phyloP scores from a whole-genome alignment of 2,888 invertebrate genomes.

The Lithodes maja region DNA sequence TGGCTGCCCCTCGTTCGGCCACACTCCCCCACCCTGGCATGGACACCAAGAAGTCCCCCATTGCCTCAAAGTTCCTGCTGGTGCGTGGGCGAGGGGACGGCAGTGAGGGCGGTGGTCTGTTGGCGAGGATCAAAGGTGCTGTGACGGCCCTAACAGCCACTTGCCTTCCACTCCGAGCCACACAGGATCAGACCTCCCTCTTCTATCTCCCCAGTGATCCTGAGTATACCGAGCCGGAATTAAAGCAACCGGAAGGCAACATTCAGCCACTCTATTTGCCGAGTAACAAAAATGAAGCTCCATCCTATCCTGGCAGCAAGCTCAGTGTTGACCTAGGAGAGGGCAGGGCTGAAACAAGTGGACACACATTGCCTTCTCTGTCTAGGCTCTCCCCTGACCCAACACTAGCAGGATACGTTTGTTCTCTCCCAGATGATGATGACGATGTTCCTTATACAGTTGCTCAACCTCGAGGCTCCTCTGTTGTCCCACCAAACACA shows the following conservation, averaged over 20 bases:
- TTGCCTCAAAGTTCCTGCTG: slow-evolving; percentile 40
- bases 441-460: slow-evolving; percentile 59
- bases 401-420: slow-evolving; percentile 44
- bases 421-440: slow-evolving; percentile 55
- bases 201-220: slow-evolving; percentile 31
- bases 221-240: slow-evolving; percentile 39
- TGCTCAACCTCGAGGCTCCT: neutral
- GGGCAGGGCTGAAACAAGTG: neutral
- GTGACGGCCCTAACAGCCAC: slow-evolving; percentile 63
- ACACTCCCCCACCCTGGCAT: slow-evolving; percentile 25
- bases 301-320: neutral
- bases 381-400: slow-evolving; percentile 51
- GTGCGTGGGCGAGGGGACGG: slow-evolving; percentile 54
- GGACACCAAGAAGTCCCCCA: slow-evolving; percentile 9
- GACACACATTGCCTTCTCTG: slow-evolving; percentile 23
- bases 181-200: slow-evolving; percentile 32
- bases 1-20: slow-evolving; percentile 47
- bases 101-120: slow-evolving; percentile 35
- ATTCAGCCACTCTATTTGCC: slow-evolving; percentile 16
- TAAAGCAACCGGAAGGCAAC: slow-evolving; percentile 42
- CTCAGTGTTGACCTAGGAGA: neutral
- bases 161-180: slow-evolving; percentile 58
- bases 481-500: neutral
- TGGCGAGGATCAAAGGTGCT: slow-evolving; percentile 55
- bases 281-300: neutral